phyloP scores from a whole-genome alignment of 2,888 invertebrate species.

The Erannis defoliaria region DNA sequence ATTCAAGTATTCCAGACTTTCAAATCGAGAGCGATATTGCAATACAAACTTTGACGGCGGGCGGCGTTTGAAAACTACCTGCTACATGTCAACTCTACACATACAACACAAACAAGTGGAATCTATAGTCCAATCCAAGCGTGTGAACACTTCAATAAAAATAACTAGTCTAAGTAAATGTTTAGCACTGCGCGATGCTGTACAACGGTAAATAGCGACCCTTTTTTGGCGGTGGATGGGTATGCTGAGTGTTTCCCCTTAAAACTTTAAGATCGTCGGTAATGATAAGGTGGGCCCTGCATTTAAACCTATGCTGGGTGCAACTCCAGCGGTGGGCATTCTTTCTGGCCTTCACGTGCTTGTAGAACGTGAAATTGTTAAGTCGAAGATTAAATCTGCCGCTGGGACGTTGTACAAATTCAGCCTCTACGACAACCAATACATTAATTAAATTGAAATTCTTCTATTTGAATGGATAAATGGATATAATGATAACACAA shows the following conservation, averaged over 20 bases:
- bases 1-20: too few species aligned
- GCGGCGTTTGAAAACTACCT: too few species aligned
- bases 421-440: slow-evolving; percentile 52
- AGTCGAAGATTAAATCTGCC: slow-evolving; percentile 75
- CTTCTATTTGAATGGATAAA: neutral
- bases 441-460: neutral
- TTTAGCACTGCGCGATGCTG: too few species aligned
- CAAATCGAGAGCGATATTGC: too few species aligned
- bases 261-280: slow-evolving; percentile 74
- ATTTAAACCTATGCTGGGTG: slow-evolving; percentile 72
- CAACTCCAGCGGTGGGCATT: slow-evolving; percentile 79
- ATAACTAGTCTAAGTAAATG: neutral
- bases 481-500: neutral
- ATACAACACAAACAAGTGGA: too few species aligned
- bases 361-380: slow-evolving; percentile 79
- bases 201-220: slow-evolving; percentile 11
- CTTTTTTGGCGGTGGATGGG: slow-evolving; percentile 53
- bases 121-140: too few species aligned
- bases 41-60: too few species aligned
- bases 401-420: slow-evolving; percentile 76
- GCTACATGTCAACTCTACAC: too few species aligned
- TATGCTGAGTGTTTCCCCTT: slow-evolving; percentile 70
- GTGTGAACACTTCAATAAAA: neutral
- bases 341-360: slow-evolving; percentile 72
- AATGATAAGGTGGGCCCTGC: slow-evolving; percentile 76